Conservation (phyloP, 2,113 vertebrate species). For the Tragulus kanchil region DNA sequence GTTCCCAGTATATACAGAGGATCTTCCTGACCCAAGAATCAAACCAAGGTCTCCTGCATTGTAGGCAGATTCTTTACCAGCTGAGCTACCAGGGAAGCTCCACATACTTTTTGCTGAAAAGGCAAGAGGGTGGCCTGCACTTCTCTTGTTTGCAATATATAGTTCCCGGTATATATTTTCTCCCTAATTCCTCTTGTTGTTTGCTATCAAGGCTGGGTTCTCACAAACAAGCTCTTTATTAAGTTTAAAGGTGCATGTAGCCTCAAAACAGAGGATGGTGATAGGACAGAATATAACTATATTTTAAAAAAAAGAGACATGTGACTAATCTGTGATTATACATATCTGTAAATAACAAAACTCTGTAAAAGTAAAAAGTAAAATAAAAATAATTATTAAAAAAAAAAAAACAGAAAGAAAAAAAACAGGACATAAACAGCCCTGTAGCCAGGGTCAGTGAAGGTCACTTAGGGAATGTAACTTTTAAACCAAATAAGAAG, state of each 20-base stretch:
- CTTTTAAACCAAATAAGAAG: background rate
- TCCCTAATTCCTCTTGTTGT: slow-evolving; percentile 16
- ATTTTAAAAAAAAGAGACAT: background rate
- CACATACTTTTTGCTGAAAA: background rate
- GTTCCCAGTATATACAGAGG: background rate
- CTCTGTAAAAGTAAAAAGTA: too few relatives aligned
- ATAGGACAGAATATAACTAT: background rate
- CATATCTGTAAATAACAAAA: too few relatives aligned
- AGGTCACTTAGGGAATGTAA: background rate
- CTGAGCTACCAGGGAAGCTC: too few relatives aligned
- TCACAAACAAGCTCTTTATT: slow-evolving; percentile 69
- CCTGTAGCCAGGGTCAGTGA: background rate
- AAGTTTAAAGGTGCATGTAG: slow-evolving; percentile 78
- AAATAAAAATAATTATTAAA: background rate
- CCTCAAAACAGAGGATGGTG: background rate
- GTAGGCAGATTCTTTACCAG: too few relatives aligned
- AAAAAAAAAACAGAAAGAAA: too few relatives aligned
- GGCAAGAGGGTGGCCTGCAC: background rate
- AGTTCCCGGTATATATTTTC: background rate
- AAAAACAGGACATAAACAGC: background rate
- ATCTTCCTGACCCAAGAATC: too few relatives aligned
- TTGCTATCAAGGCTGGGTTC: slow-evolving; percentile 80
- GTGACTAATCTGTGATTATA: too few relatives aligned
- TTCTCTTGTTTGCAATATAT: background rate
- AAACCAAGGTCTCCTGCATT: too few relatives aligned